Percentiles rank a stretch among this genome's conserved stretches.
These are phyloP conservation scores for Siniperca undulata DNA, from an alignment of 2,797 vertebrate species.

Conservation along the genomic window DNA sequence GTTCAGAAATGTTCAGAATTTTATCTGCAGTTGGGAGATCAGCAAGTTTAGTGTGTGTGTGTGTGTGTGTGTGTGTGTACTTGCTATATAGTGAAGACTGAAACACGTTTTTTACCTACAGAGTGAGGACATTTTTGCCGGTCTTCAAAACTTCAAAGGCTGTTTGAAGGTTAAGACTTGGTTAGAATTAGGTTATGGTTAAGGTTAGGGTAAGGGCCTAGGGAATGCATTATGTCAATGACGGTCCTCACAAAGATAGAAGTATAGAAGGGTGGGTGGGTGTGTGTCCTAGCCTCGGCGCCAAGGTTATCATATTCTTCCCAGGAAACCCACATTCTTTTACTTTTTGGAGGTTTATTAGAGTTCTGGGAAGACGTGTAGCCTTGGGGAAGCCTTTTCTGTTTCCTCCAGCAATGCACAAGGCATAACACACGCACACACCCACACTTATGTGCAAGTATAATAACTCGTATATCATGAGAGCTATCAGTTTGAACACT, in stretches of 20 bases:
- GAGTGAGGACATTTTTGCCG: no score
- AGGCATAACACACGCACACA: not conserved
- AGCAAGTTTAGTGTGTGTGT: slow-evolving; percentile 13
- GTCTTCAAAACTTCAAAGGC: no score
- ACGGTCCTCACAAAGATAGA: no score
- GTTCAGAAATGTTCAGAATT: slow-evolving; percentile 72
- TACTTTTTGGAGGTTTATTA: slow-evolving; percentile 42
- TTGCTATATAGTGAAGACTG: no score
- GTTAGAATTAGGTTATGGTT: no score
- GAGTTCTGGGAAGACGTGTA: slow-evolving; percentile 38
- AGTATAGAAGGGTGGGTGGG: not conserved
- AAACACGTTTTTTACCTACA: no score
- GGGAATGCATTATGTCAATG: no score
- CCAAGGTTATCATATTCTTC: slow-evolving; percentile 67
- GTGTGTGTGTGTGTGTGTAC: not conserved
- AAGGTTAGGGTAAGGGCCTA: no score
- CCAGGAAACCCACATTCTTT: slow-evolving; percentile 61
- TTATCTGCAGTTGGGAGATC: slow-evolving; percentile 63
- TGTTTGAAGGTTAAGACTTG: no score
- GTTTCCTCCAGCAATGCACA: slow-evolving; percentile 33
- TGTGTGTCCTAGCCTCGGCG: slow-evolving; percentile 20
- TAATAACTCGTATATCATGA: not conserved
- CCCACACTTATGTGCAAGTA: not conserved
- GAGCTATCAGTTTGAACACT: not conserved
- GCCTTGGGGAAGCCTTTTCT: slow-evolving; percentile 27